These are phyloP conservation scores for Euspilapteryx auroguttella DNA, from an alignment of 2,888 invertebrate genomes.

Conservation along the genomic window DNA sequence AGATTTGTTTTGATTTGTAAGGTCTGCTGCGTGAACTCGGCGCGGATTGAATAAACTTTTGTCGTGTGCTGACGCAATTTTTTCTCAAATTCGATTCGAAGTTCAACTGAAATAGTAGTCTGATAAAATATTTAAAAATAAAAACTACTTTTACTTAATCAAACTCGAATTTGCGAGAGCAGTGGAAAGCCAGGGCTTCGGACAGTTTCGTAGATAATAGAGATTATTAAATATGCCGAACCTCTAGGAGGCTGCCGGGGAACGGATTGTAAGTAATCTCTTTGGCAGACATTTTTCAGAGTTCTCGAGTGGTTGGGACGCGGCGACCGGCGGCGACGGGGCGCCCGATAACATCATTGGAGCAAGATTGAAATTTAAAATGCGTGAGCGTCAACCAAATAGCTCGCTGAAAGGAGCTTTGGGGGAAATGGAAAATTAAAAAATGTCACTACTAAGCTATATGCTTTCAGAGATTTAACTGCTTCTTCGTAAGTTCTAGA, in stretches of 20 bases:
- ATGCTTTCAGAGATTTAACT: no score
- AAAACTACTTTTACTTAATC: no score
- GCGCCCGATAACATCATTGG: slow-evolving; percentile 25
- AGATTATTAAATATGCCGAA: slow-evolving; percentile 44
- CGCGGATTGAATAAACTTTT: slow-evolving; percentile 1
- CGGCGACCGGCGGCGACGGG: slow-evolving; percentile 12
- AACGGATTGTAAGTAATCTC: slow-evolving; percentile 43
- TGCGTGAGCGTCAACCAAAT: slow-evolving; percentile 23
- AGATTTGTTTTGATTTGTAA: slow-evolving; percentile 11
- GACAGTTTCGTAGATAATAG: slow-evolving; percentile 44
- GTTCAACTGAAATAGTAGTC: no score
- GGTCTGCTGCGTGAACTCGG: slow-evolving; percentile 8
- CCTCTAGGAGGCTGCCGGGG: slow-evolving; percentile 19
- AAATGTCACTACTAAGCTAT: slow-evolving; percentile 7
- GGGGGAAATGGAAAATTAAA: slow-evolving; percentile 16
- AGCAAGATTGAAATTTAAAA: slow-evolving; percentile 29
- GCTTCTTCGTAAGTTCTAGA: no score
- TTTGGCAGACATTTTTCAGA: slow-evolving; percentile 33
- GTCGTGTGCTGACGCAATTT: background rate
- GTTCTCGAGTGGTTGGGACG: slow-evolving; percentile 9
- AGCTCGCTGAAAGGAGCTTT: slow-evolving; percentile 15
- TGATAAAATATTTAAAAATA: no score
- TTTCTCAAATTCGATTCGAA: no score
- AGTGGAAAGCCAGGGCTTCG: no score
- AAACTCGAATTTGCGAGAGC: no score